Base-by-base conservation (phyloP, 2,888 invertebrate species). In the Camptogramma bilineatum region DNA sequence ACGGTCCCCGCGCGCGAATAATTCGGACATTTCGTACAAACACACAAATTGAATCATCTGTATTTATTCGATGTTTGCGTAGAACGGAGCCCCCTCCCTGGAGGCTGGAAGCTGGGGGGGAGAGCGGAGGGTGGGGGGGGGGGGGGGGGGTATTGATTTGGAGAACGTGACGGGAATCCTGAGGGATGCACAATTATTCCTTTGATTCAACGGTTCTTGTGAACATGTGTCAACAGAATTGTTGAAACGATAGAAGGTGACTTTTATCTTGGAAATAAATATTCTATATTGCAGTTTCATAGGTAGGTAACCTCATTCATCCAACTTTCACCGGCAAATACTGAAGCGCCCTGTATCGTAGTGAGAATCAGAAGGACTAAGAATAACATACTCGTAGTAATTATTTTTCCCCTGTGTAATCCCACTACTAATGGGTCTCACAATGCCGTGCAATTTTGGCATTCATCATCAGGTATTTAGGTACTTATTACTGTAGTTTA, bases 31-130 rank as follows among this genome's bases (percentile, higher is more conserved):
- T 63, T 66, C 55, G 53, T 60, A 63, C 63, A 67, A 67, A 67
- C 63, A 67, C 24, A 24, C 56, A 57, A 63, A 67, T 67, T 63
- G 56, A 67, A 67, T 67, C 58, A 67, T 46, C 51, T 53, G 56
- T 63, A 63, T 63, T 67, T 67, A 63, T 67, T 66, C 62, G 66
- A 61, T 65, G 65, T 65, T 66, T 66, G 66, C 66, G 62, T 46
- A 55, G 62, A 62, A 58, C 57, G 47, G 53, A 61, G 50, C 48
- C 48, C 52, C 52, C 34, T 8, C 31, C 21, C 21, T 10, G 39
- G 31, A 39, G 34, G 34, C 34, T 39, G 42, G 53, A 47, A n/a
- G n/a, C n/a, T n/a, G n/a, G 48, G n/a, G 42, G 34, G 44, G 19
- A 13, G 44, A 24, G 16, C 47, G 24, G 42, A 21, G 42, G 51